These are phyloP conservation scores for Volucella inflata DNA, from an alignment of 2,888 invertebrate genomes.

Conservation along the genomic window DNA sequence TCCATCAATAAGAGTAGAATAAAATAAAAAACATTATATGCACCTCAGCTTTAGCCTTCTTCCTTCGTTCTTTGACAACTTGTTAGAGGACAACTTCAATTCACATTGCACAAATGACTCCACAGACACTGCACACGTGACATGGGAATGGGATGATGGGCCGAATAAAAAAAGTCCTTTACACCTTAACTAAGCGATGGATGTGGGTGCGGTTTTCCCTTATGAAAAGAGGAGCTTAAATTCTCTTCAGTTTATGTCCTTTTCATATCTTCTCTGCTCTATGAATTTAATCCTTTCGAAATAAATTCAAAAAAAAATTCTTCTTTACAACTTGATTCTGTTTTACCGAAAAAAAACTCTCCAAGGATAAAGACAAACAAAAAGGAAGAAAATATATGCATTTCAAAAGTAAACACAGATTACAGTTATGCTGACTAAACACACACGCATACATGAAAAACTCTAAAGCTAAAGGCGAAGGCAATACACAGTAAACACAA, in stretches of 20 bases:
- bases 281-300: slow-evolving; percentile 61
- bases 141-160: not conserved
- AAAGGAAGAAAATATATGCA: slow-evolving; percentile 44
- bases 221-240: slow-evolving; percentile 20
- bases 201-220: slow-evolving; percentile 59
- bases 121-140: slow-evolving; percentile 5
- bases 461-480: not conserved
- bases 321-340: slow-evolving; percentile 20
- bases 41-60: not conserved
- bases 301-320: slow-evolving; percentile 57
- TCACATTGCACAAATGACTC: slow-evolving; percentile 30
- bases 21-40: not conserved
- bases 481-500: slow-evolving; percentile 30
- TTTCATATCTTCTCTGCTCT: slow-evolving; percentile 41
- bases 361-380: slow-evolving; percentile 62
- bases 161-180: slow-evolving; percentile 51
- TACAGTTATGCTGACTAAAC: slow-evolving; percentile 68
- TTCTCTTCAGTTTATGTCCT: not conserved
- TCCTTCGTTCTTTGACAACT: slow-evolving; percentile 41
- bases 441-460: slow-evolving; percentile 49
- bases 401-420: slow-evolving; percentile 71
- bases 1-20: slow-evolving; percentile 41
- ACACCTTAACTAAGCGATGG: slow-evolving; percentile 23
- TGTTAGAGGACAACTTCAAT: slow-evolving; percentile 56
- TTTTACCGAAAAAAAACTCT: slow-evolving; percentile 25